Evolutionary conservation across 2,888 invertebrate genomes (phyloP), one percentile per base, ranked within the genome.

Genomic region (Bellardia pandia): DNA sequence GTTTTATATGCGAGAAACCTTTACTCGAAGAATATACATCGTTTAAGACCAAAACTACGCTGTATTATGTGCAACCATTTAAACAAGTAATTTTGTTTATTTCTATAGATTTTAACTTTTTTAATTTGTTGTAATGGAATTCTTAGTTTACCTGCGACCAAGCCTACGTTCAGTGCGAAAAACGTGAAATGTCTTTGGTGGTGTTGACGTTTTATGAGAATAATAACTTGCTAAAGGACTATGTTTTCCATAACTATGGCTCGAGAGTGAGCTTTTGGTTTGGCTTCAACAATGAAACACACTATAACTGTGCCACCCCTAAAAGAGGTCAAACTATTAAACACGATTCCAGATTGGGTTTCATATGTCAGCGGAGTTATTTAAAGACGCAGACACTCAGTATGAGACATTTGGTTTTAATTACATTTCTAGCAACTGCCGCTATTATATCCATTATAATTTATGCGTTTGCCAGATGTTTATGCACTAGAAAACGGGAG

Each of bases 1-100:
- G 87, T 48, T 87, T 85, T 64, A 75, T 87, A 42, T 87, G 87
- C 45, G 74, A 87, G n/a, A 82, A 74, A 14, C 0, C 48, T 8
- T 37, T 82, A 2, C 33, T 69, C 1, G 40, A 74, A 9, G 56
- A 4, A 3, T 8, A 14, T 13, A 42, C 64, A 6, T 11, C 33
- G 0, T 81, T 78, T 56, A 23, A 68, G 7, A 78, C 9, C 14
- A 13, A 40, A 2, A 33, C 74, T 8, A 74, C 11, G 1, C 40
- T 68, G 45, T 82, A 82, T 62, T 74, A 53, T 23, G 72, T 86
- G 42, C 68, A 86, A 14, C 68, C 86, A 2, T 1, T 37, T 6
- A 33, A 62, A 53, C 9, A 72, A n/a, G 82, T 82, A 60, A n/a
- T 53, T 7, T 51, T 30, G 5, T 60, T 53, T 23, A 0, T 75